Base-by-base conservation (phyloP, 2,888 invertebrate genomes). In the Drosophila fungiperda region DNA sequence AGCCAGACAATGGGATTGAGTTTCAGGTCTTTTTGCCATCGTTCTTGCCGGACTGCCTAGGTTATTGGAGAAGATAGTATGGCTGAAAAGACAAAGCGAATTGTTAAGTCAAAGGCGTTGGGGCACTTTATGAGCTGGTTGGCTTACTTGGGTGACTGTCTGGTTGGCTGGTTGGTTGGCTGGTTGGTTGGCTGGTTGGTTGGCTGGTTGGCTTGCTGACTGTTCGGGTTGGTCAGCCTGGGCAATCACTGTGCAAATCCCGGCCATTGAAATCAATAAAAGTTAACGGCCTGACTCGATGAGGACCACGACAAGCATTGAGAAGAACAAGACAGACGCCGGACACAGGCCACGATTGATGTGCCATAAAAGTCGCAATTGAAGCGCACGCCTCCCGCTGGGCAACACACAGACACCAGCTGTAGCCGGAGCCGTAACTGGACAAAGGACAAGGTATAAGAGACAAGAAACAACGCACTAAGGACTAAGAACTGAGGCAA, bases 231-330 rank as follows among this genome's bases (percentile, higher is more conserved):
- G 78, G 82, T 63, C 82, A 82, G 73, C 75, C 76, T 60, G 73
- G 82, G 85, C 90, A 90, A 87, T 87, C 86, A 87, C 85, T 83
- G 83, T 84, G 82, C 82, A 91, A 91, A 91, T 91, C 91, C 91
- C 78, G 68, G 89, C 87, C 83, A 90, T 82, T 90, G 84, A 83
- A 91, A 91, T 91, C 92, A 91, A 91, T 91, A 91, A 91, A 91
- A 91, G 91, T 91, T 92, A 91, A 92, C 89, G 83, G 89, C 91
- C 90, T 78, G 11, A 49, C 54, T 38, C 33, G 58, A 49, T 38
- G 57, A 42, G 57, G 57, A 57, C 65, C 55, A 68, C 38, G 55
- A 35, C 53, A 33, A 38, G 23, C 33, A 53, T 15, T 8, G 20
- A 53, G 20, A 35, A 54, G 26, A 20, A 2, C 23, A 17, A 36